phyloP scores from a whole-genome alignment of 2,113 vertebrate genomes.

The Phalacrocorax aristotelis region DNA sequence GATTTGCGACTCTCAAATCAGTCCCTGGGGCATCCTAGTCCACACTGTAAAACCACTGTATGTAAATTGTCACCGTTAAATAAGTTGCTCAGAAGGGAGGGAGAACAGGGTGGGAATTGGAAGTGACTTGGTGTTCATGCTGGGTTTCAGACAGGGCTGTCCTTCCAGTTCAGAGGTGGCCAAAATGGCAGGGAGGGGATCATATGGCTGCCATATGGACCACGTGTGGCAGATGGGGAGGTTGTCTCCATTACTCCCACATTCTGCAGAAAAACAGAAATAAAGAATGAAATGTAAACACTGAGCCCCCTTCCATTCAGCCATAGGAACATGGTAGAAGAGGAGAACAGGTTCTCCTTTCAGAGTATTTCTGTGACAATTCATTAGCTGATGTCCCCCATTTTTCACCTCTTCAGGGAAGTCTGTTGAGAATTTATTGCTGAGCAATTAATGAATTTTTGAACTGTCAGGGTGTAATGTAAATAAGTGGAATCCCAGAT shows the following conservation, averaged over 20 bases:
- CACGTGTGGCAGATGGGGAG: not conserved
- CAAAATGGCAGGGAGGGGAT: not conserved
- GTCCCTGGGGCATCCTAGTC: constrained; percentile 62
- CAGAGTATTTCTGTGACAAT: constrained; percentile 19
- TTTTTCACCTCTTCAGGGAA: constrained; percentile 40
- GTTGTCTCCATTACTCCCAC: not conserved
- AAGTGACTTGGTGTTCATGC: constrained; percentile 44
- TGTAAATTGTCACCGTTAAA: constrained; percentile 63
- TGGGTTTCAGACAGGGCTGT: constrained; percentile 39
- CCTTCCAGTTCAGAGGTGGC: constrained; percentile 34
- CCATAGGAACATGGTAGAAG: not conserved
- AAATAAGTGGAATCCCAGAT: constrained; percentile 64
- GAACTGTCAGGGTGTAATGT: constrained; percentile 65
- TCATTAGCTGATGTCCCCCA: constrained; percentile 38
- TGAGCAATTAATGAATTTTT: constrained; percentile 72
- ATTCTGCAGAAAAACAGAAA: not conserved
- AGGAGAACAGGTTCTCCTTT: not conserved
- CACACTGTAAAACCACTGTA: constrained; percentile 64
- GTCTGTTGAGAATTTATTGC: constrained; percentile 60
- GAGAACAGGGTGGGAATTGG: constrained; percentile 38
- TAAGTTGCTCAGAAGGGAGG: constrained; percentile 49
- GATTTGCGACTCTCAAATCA: constrained; percentile 70
- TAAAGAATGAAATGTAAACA: not conserved
- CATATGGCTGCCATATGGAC: not conserved
- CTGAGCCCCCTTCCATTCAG: not conserved